Base-by-base conservation (phyloP, 2,888 invertebrate species). In the Metellina segmentata region DNA sequence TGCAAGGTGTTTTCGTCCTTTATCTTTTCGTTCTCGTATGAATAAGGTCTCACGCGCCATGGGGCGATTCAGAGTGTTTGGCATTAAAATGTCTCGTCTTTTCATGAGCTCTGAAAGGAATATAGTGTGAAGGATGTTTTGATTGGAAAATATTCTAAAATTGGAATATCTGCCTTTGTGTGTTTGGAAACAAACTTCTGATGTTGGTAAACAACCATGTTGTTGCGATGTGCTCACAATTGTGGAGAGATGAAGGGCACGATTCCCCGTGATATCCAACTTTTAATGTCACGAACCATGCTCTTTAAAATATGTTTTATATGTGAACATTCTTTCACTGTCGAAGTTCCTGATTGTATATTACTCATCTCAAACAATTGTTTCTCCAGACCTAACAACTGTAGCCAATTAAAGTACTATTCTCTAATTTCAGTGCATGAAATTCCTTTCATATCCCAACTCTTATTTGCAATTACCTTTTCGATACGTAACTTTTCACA, bases 61-160 rank as follows among this genome's bases (percentile, higher is more conserved):
- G 61, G 61, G 61, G 61, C 61, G 11, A 61, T 61, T 61, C 13
- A 8, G 61, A 16, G 16, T 11, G 61, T 8, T 61, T 16, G 61
- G 16, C 61, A 61, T 61, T 61, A 61, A 61, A 61, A 61, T 61
- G 61, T 61, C 61, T 61, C 13, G 61, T 11, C 16, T 34, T 34
- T 34, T 34, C 34, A 34, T 34, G 34, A 2, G 34, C 4, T 1
- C 34, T 34, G 34, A 34, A 34, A 34, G 34, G 34, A 34, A 34
- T 34, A 34, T 34, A 34, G 61, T 16, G 5, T 16, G 61, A 16
- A 16, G 61, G 61, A 11, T 61, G 61, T 61, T 61, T 61, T 61
- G 61, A 61, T 61, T 61, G 61, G 61, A 61, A 61, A 61, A 61
- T 61, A 61, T 61, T 61, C 61, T 61, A 61, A 61, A 61, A 61